Conservation (phyloP, 2,113 vertebrate species). For the Heteronetta atricapilla region DNA sequence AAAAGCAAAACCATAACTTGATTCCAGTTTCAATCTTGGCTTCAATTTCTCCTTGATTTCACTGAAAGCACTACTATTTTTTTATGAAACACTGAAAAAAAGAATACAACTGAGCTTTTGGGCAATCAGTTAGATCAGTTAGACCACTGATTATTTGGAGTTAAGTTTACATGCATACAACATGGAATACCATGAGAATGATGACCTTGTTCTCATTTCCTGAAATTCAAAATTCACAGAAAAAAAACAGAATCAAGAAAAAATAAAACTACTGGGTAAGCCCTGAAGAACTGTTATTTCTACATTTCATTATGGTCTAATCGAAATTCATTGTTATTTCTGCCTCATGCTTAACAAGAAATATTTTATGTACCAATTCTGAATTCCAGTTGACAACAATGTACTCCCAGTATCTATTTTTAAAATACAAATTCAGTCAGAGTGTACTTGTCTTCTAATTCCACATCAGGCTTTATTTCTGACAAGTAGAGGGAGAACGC, state of each 20-base stretch:
- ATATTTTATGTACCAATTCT: not conserved
- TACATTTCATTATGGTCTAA: not conserved
- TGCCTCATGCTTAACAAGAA: not conserved
- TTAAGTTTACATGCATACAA: not conserved
- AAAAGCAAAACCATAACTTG: not conserved
- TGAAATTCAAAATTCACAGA: not conserved
- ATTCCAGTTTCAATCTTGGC: not conserved
- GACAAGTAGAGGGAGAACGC: not conserved
- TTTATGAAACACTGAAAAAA: not conserved
- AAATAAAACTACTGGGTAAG: not conserved
- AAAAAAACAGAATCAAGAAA: not conserved
- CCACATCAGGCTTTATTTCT: not conserved
- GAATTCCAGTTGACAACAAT: not conserved
- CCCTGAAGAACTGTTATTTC: not conserved
- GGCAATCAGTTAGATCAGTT: not conserved
- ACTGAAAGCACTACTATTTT: not conserved
- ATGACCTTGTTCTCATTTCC: not conserved
- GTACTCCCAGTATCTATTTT: not conserved
- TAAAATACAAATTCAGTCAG: not conserved
- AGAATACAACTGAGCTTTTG: not conserved
- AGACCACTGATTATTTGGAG: not conserved
- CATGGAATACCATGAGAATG: not conserved
- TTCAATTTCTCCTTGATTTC: not conserved
- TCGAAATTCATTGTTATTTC: not conserved
- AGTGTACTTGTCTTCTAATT: not conserved